Evolutionary conservation across 1,140 invertebrate genomes (phyloP).

Genomic region (Sipha flava): DNA sequence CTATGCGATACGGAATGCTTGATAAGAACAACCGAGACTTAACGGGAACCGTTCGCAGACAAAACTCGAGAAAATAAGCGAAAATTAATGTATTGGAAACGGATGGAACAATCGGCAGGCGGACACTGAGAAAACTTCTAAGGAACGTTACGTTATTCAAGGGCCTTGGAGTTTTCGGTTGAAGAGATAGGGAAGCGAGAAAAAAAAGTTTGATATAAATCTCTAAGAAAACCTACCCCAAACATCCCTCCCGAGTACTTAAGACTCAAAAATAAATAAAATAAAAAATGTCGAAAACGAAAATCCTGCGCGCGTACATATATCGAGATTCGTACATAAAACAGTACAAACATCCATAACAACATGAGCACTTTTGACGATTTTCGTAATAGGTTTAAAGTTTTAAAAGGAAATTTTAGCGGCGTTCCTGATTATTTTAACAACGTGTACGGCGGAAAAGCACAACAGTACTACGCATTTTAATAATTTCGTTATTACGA

Average conservation of each 20-base stretch:
- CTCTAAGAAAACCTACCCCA: background rate
- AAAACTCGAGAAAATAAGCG: background rate
- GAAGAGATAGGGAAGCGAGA: background rate
- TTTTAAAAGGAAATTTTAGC: conserved; percentile 16
- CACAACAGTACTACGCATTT: background rate
- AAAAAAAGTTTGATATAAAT: conserved; percentile 32
- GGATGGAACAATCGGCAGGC: conserved; percentile 19
- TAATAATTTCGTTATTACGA: background rate
- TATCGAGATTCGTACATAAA: background rate
- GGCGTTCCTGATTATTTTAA: background rate
- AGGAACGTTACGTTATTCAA: background rate
- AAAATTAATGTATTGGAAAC: conserved; percentile 33
- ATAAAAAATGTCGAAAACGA: background rate
- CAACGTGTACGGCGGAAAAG: background rate
- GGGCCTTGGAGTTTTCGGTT: background rate
- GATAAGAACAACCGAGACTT: conserved; percentile 10
- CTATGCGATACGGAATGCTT: background rate
- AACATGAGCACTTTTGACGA: background rate
- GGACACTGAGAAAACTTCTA: background rate
- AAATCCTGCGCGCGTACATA: background rate
- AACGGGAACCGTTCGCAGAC: background rate
- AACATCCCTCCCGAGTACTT: background rate
- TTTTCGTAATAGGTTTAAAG: conserved; percentile 9
- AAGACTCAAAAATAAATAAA: background rate
- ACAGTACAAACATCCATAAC: background rate